Evolutionary conservation across 2,113 vertebrate genomes (phyloP).

Genomic region (Alethe castanea): DNA sequence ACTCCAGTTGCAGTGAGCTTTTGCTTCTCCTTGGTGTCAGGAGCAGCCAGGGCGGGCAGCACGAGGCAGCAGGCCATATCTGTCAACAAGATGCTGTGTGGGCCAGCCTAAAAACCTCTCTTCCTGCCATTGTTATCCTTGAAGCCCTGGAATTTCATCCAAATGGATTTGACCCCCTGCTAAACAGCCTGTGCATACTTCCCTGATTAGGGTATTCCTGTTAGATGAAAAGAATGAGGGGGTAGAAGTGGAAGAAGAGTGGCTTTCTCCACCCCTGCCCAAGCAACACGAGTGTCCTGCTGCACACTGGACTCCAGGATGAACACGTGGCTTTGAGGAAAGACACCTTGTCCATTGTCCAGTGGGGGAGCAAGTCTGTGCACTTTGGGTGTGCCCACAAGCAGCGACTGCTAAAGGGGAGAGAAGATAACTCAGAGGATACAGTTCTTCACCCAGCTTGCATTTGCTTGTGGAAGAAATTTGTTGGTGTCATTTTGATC

Average conservation of each 20-base stretch:
- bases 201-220: constrained; percentile 75
- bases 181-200: constrained; percentile 68
- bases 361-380: not conserved
- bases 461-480: not conserved
- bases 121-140: constrained; percentile 76
- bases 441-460: not conserved
- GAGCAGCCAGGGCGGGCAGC: constrained; percentile 35
- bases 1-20: constrained; percentile 13
- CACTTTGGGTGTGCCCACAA: not conserved
- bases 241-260: not conserved
- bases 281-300: not conserved
- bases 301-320: not conserved
- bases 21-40: not conserved
- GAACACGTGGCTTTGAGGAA: not conserved
- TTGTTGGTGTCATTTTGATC: not conserved
- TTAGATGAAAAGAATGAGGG: constrained; percentile 14
- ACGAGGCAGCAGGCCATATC: not conserved
- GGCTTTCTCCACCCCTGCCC: not conserved
- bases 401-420: not conserved
- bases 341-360: not conserved
- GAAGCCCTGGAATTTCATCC: constrained; percentile 73
- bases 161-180: constrained; percentile 76
- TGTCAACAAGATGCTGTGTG: constrained; percentile 41
- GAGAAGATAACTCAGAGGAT: not conserved
- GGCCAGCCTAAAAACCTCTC: constrained; percentile 39